Base-by-base conservation (phyloP, 1,140 invertebrate genomes). In the Schmidtea mediterranea region DNA sequence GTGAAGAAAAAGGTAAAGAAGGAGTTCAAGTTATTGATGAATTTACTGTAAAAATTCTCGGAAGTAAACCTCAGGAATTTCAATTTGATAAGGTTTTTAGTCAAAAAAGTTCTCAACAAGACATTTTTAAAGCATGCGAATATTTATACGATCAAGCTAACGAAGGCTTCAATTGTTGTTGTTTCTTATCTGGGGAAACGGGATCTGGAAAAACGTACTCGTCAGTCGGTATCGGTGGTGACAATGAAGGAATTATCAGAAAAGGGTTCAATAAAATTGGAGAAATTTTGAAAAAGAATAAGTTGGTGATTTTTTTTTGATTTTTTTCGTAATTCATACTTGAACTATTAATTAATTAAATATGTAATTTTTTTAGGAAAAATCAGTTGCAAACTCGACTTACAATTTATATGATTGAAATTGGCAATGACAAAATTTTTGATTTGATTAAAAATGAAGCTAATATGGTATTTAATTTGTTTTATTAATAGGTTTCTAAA, bases 181-280 rank as follows among this genome's bases (percentile, higher is more conserved):
- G 90, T 26, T 89, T 89, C 72, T 84, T 83, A 3, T 92, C 90
- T 67, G 84, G 84, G 0, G 83, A 89, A 67, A 90, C 83, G 12
- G 82, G 83, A 37, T 82, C 79, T 55, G 84, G 84, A 0, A 90
- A 90, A 70, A 89, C 82, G 2, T 70, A 67, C 52, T 73, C 73
- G 9, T 74, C 74, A 72, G 70, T 72, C 60, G 72, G 52, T 59
- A 52, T 55, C 16, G 9, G 45, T 32, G 38, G 51, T 43, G 76
- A 77, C 46, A 57, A 55, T 43, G 58, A 57, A 6, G 62, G 62
- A 22, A 59, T 63, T 36, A 58, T 61, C 26, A 60, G 58, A 0
- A 54, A 61, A 37, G 58, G 60, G 9, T 62, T 64, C 43, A 48
- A 58, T 16, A 55, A 61, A 48, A 59, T 64, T 26, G 63, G 59